Conservation (phyloP, 2,888 invertebrate species). For the Entomobrya proxima region DNA sequence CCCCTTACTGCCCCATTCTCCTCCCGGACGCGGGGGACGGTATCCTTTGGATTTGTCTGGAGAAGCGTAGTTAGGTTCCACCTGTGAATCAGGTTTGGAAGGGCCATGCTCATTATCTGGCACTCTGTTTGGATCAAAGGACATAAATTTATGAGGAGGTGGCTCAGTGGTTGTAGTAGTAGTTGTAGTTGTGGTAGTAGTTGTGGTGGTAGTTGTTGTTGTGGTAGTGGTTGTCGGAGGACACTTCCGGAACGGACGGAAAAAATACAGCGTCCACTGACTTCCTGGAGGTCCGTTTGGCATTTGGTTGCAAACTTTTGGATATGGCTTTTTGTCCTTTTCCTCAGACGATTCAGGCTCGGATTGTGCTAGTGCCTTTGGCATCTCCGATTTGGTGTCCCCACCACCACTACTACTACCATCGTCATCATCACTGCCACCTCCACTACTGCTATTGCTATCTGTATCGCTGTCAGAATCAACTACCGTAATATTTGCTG, state of each 20-base stretch:
- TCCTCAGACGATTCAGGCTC: conserved; percentile 31
- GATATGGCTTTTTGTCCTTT: conserved; percentile 6
- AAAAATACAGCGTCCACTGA: conserved; percentile 49
- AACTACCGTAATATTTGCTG: conserved; percentile 43
- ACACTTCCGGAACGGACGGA: conserved; percentile 55
- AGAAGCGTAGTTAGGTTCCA: conserved; percentile 35
- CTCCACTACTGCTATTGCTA: neutral
- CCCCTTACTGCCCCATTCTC: conserved; percentile 13
- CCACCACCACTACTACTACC: neutral
- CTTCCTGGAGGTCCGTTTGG: conserved; percentile 40
- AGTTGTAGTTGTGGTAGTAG: conserved; percentile 55
- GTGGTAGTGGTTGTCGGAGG: conserved; percentile 47
- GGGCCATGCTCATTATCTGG: conserved; percentile 58
- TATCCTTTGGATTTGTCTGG: neutral
- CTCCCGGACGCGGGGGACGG: neutral
- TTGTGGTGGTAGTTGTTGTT: conserved; percentile 48
- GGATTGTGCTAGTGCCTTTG: neutral
- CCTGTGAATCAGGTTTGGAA: conserved; percentile 55
- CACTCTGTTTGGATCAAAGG: conserved; percentile 54
- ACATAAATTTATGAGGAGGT: conserved; percentile 59
- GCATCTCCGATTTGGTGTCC: neutral
- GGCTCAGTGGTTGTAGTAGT: conserved; percentile 46
- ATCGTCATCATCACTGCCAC: conserved; percentile 9
- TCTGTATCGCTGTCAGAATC: conserved; percentile 1
- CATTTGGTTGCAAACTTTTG: conserved; percentile 50